Base-by-base conservation (phyloP, 2,888 invertebrate species). In the Plagodis dolabraria region DNA sequence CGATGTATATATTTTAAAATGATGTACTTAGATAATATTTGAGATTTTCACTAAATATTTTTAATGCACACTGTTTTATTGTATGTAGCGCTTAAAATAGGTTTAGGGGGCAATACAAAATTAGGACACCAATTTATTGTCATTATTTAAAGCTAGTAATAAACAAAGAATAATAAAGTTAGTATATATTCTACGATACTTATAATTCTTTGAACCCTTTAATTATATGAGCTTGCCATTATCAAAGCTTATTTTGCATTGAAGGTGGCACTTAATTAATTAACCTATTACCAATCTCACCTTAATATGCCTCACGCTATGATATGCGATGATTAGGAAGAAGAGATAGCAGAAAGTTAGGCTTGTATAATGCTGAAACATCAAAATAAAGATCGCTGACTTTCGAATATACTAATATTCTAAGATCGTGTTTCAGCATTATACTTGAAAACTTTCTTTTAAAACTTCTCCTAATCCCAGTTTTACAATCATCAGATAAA, bases 191-290 rank as follows among this genome's bases (percentile, higher is more conserved):
- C 10, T 40, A 40, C 5, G 2, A 10, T 10, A 40, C 4, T 22
- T 22, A 35, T 22, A 33, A 48, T 33, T 34, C 49, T 40, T 53
- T 6, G 12, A 44, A 48, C 55, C 74, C 70, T 76, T 72, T 10
- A 7, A 71, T 77, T 72, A 71, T 70, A 60, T 57, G 64, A 69
- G 65, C 63, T 63, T 49, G 63, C 72, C 50, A 53, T 43, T 66
- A 64, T 48, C 45, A 45, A 57, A 43, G 12, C 53, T 45, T 47
- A 45, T 47, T 38, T 33, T 35, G 22, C 51, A 22, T 34, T 56
- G 11, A 50, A 50, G 42, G 40, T 51, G 51, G 34, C 35, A 44
- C 12, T 43, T n/a, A 5, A 33, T 10, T n/a, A n/a, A 44, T n/a
- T 44, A 44, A 4, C 22, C 22, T 22, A 22, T 22, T n/a, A n/a